Percentiles rank a stretch among this genome's conserved stretches.
Evolutionary conservation across 2,888 invertebrate genomes (phyloP).

Genomic region (Emmelina monodactyla): DNA sequence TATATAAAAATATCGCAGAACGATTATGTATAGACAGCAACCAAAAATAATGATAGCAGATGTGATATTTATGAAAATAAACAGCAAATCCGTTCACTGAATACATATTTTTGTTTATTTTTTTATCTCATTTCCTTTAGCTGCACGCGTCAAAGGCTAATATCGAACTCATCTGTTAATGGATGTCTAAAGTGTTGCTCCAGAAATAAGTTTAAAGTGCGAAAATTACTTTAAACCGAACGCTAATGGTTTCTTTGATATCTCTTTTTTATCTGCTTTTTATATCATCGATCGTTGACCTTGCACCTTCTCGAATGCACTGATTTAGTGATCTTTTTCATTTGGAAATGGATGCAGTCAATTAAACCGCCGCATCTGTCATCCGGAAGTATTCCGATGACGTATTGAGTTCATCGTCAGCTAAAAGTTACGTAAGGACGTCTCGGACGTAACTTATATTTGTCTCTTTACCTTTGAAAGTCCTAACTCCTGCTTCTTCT

Average conservation of each 20-base stretch:
- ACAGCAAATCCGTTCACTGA: not conserved
- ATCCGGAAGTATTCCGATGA: constrained; percentile 52
- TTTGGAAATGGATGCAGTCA: not conserved
- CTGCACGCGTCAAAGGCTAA: too few relatives aligned
- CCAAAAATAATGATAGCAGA: too few relatives aligned
- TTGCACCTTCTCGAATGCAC: constrained; percentile 24
- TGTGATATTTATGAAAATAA: not conserved
- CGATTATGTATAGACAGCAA: too few relatives aligned
- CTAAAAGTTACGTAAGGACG: constrained; percentile 54
- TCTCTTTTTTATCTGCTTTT: too few relatives aligned
- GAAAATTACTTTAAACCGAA: too few relatives aligned
- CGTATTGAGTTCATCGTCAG: constrained; percentile 59
- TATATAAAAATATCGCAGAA: too few relatives aligned
- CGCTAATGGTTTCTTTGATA: too few relatives aligned
- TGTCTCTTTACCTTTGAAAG: constrained; percentile 25
- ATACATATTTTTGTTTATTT: not conserved
- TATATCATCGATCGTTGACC: constrained; percentile 18
- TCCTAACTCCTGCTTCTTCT: constrained; percentile 24
- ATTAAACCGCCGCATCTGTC: constrained; percentile 34
- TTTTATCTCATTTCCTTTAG: not conserved
- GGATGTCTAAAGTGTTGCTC: too few relatives aligned
- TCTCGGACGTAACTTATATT: constrained; percentile 55
- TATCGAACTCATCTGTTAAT: not conserved
- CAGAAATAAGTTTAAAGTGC: too few relatives aligned
- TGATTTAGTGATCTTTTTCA: constrained; percentile 28